These are phyloP conservation scores for Lonchura striata DNA, from an alignment of 2,113 vertebrate genomes.

Conservation along the genomic window DNA sequence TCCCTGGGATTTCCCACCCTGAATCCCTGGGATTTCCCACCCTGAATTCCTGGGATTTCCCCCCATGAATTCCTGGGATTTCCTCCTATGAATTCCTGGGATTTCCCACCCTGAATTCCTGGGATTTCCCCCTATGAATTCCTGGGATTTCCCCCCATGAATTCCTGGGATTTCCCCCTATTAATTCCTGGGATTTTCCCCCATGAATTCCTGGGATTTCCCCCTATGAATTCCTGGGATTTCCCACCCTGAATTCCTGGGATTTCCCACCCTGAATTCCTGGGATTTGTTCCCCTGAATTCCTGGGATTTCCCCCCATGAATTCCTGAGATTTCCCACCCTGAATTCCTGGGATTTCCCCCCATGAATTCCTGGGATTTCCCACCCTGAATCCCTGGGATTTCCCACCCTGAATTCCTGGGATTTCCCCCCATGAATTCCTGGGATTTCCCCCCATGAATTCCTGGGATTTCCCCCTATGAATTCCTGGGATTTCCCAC, in stretches of 20 bases:
- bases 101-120: no score
- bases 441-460: no score
- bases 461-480: background rate
- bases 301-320: background rate
- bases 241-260: background rate
- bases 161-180: background rate
- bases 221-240: background rate
- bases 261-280: background rate
- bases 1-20: no score
- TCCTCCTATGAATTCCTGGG: no score
- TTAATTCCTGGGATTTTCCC: no score
- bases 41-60: no score
- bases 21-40: no score
- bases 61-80: background rate
- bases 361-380: background rate
- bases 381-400: no score
- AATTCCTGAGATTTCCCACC: no score
- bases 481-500: fast-evolving
- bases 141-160: fast-evolving
- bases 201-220: background rate
- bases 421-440: no score
- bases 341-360: background rate
- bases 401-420: no score
- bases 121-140: no score
- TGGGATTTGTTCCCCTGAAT: background rate